phyloP scores from a whole-genome alignment of 2,113 vertebrate genomes.

The Candoia aspera region DNA sequence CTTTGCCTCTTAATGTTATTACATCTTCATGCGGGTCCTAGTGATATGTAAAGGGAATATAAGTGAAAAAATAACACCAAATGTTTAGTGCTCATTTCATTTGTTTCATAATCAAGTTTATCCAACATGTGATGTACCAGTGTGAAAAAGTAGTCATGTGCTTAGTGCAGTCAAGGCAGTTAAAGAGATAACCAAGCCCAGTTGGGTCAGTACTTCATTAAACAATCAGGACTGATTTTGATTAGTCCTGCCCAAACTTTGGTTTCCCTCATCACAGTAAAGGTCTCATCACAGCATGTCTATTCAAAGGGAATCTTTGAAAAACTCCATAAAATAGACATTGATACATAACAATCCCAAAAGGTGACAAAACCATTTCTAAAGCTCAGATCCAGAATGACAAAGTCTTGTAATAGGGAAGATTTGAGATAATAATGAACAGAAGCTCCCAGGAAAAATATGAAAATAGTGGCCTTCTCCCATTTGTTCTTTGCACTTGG shows the following conservation, averaged over 20 bases:
- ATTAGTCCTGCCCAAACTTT: neutral
- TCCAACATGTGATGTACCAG: neutral
- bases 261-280: neutral
- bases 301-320: neutral
- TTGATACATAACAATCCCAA: neutral
- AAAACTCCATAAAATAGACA: neutral
- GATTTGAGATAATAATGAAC: neutral
- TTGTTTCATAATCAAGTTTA: neutral
- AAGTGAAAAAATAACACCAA: neutral
- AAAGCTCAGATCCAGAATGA: neutral
- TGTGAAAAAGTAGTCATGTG: neutral
- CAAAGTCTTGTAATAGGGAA: neutral
- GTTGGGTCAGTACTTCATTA: neutral
- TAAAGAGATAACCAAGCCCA: neutral
- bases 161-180: neutral
- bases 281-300: neutral
- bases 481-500: neutral
- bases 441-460: neutral
- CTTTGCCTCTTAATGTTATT: neutral
- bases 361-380: neutral
- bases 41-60: neutral
- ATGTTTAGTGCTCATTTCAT: neutral
- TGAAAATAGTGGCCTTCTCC: neutral
- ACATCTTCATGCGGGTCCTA: neutral
- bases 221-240: neutral